phyloP scores from a whole-genome alignment of 2,797 vertebrate genomes.

The Darevskia nairensis region DNA sequence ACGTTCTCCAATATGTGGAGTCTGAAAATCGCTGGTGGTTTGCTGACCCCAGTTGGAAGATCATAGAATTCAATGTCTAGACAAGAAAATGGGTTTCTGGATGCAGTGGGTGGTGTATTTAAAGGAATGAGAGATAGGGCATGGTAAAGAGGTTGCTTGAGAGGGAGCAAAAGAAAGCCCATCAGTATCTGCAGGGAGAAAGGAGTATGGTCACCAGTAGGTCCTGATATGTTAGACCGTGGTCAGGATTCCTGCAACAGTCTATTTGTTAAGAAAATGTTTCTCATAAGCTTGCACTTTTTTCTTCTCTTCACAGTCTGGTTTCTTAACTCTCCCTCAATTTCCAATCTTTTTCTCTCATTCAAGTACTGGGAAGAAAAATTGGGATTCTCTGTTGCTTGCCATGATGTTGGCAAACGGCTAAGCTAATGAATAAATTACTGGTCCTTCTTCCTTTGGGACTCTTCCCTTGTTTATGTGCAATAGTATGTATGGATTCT shows the following conservation, averaged over 20 bases:
- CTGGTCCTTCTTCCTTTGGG: constrained; percentile 74
- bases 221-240: background rate
- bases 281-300: constrained; percentile 12
- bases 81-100: background rate
- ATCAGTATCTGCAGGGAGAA: background rate
- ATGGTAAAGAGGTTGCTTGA: background rate
- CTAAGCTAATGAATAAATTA: constrained; percentile 68
- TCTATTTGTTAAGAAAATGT: constrained; percentile 35
- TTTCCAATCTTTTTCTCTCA: constrained; percentile 50
- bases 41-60: background rate
- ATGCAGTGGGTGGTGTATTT: background rate
- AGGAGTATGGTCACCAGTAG: background rate
- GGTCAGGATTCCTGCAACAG: background rate
- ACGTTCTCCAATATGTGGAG: background rate
- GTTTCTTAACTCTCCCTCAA: background rate
- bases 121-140: background rate
- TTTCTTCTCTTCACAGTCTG: background rate
- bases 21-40: background rate
- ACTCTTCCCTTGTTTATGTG: constrained; percentile 76
- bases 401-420: constrained; percentile 74
- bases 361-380: constrained; percentile 63
- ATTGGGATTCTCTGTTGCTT: constrained; percentile 62
- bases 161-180: background rate
- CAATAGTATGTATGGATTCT: constrained; percentile 80
- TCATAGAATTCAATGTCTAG: background rate